Base-by-base conservation (phyloP, 2,888 invertebrate genomes). In the Ochropacha duplaris region DNA sequence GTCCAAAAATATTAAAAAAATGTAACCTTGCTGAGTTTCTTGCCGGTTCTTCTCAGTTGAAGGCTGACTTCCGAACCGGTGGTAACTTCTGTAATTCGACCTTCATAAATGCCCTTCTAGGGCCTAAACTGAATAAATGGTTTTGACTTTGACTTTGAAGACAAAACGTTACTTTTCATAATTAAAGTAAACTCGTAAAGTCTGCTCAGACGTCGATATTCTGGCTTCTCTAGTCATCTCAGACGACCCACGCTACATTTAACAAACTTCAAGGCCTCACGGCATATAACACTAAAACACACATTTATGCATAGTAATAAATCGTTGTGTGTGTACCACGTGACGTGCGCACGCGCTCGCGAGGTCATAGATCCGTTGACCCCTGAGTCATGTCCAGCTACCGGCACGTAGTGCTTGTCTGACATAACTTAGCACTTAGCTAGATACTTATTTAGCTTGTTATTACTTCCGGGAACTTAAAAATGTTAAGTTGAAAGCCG, bases 281-380 rank as follows among this genome's bases (percentile, higher is more conserved):
- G 19, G 19, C 44, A 44, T 6, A 19, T 44, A 44, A 44, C 44
- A 36, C n/a, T 36, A 36, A 36, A 36, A 36, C 36, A 36, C 31
- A 36, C 44, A 39, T 39, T 39, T 49, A 51, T 51, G 49, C 31
- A 22, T 55, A 34, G 51, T 26, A 22, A 54, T 56, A 55, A 49
- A 52, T 44, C 44, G 31, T 49, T 57, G 5, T 16, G 28, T 16
- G 14, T 52, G 36, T 57, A 54, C 50, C 61, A 49, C 58, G 67
- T 67, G 65, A 68, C 61, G 64, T 58, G 70, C 69, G 70, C 75
- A 60, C 72, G 73, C 71, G 74, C 72, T 71, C 69, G 19, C 52
- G 52, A 52, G 81, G 79, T 80, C 77, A 71, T 55, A 59, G 69
- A 72, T 76, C 66, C 79, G 74, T 78, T 83, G 86, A 86, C 84